Conservation (phyloP, 2,888 invertebrate genomes). For the Ormyrus pomaceus region DNA sequence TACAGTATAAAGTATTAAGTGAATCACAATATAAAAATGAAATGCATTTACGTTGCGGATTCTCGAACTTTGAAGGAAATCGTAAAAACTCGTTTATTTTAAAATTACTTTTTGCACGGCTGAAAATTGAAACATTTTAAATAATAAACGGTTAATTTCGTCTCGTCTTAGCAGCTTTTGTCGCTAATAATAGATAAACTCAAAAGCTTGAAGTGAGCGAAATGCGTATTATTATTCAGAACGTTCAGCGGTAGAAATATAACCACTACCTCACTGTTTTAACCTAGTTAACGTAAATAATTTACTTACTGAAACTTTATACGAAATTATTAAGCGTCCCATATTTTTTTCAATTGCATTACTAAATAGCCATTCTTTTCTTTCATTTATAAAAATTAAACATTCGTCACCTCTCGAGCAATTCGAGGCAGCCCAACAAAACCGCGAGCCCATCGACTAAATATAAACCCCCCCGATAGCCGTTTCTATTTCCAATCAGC, state of each 20-base stretch:
- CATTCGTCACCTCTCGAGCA: not conserved
- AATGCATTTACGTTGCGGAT: too few species aligned
- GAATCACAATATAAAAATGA: too few species aligned
- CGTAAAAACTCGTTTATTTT: too few species aligned
- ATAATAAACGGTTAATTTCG: conserved; percentile 21
- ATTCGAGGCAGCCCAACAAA: not conserved
- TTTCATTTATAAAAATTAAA: not conserved
- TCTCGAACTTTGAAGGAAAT: too few species aligned
- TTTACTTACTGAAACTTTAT: too few species aligned
- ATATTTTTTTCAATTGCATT: not conserved
- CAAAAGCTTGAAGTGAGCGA: conserved; percentile 15
- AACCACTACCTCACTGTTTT: too few species aligned
- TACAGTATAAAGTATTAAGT: too few species aligned
- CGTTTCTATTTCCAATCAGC: conserved; percentile 44
- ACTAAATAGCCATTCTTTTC: not conserved
- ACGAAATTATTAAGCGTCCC: too few species aligned
- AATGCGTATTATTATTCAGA: conserved; percentile 8
- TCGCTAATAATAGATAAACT: conserved; percentile 42
- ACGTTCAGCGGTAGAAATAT: not conserved
- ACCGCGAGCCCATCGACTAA: not conserved
- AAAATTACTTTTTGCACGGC: not conserved
- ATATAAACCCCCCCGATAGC: not conserved
- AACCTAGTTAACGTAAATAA: too few species aligned
- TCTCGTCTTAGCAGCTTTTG: conserved; percentile 22
- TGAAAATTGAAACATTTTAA: conserved; percentile 7